Percentiles rank a stretch among this genome's conserved stretches.
phyloP scores from a whole-genome alignment of 2,888 invertebrate species.

The Hololepta plana region DNA sequence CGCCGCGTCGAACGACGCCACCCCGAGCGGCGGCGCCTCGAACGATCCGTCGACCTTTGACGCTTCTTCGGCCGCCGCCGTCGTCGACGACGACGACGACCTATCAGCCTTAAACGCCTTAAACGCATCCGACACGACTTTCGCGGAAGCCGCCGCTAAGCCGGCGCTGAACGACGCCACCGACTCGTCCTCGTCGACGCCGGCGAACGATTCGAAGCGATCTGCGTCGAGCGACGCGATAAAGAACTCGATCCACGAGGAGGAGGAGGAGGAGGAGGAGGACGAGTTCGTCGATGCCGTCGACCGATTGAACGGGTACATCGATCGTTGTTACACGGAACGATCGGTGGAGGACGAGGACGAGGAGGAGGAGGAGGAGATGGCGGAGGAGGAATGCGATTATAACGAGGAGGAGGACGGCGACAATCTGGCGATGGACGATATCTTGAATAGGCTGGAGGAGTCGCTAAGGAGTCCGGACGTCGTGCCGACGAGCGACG shows the following conservation, averaged over 20 bases:
- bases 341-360: slow-evolving; percentile 1
- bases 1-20: too few relatives aligned
- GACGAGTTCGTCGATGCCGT: slow-evolving; percentile 1
- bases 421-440: slow-evolving; percentile 29
- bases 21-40: too few relatives aligned
- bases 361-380: not conserved
- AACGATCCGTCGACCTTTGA: slow-evolving; percentile 19
- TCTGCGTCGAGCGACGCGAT: slow-evolving; percentile 7
- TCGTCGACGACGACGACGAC: slow-evolving; percentile 8
- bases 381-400: slow-evolving; percentile 23
- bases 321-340: too few relatives aligned
- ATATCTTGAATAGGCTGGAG: slow-evolving; percentile 43
- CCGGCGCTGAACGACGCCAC: too few relatives aligned
- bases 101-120: too few relatives aligned
- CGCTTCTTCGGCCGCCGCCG: slow-evolving; percentile 15
- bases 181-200: too few relatives aligned
- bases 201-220: too few relatives aligned
- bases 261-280: slow-evolving; percentile 6
- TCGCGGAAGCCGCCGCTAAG: too few relatives aligned
- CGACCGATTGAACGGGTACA: too few relatives aligned
- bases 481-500: too few relatives aligned
- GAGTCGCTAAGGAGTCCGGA: slow-evolving; percentile 35
- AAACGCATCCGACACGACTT: too few relatives aligned
- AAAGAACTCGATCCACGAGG: slow-evolving; percentile 10
- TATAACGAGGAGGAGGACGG: slow-evolving; percentile 26